phyloP scores from a whole-genome alignment of 1,140 invertebrate species.

The Dendrolimus kikuchii region DNA sequence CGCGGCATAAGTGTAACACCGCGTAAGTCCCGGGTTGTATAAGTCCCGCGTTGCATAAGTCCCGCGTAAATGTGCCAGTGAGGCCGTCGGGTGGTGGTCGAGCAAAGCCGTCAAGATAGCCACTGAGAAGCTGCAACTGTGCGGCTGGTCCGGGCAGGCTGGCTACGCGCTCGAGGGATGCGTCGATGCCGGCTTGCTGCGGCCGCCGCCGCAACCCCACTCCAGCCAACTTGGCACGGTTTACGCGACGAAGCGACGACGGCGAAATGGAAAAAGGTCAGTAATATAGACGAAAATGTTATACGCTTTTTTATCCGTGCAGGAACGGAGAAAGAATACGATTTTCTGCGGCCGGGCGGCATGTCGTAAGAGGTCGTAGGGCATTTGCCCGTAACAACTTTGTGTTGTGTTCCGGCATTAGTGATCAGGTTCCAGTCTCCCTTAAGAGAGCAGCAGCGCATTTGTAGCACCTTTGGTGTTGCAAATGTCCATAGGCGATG shows the following conservation, averaged over 20 bases:
- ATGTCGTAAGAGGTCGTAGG: too few relatives aligned
- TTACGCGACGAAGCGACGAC: slow-evolving; percentile 93
- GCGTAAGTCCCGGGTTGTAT: neutral
- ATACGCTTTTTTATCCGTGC: neutral
- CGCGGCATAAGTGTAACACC: neutral
- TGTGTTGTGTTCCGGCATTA: too few relatives aligned
- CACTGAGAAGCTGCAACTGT: slow-evolving; percentile 56
- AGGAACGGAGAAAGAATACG: too few relatives aligned
- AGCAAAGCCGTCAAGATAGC: slow-evolving; percentile 56
- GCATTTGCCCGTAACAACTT: too few relatives aligned
- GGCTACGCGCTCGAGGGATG: slow-evolving; percentile 58
- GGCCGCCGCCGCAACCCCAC: slow-evolving; percentile 57
- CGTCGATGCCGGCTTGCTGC: slow-evolving; percentile 57
- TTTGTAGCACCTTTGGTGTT: too few relatives aligned
- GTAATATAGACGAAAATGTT: neutral
- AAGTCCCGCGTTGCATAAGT: too few relatives aligned
- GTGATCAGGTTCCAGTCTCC: too few relatives aligned
- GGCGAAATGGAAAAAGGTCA: slow-evolving; percentile 95
- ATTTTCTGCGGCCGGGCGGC: too few relatives aligned
- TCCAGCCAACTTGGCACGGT: slow-evolving; percentile 93
- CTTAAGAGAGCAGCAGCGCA: too few relatives aligned
- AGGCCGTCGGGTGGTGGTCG: slow-evolving; percentile 1
- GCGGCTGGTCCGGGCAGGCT: slow-evolving; percentile 55
- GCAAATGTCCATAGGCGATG: too few relatives aligned
- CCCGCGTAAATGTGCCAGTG: too few relatives aligned